phyloP scores from a whole-genome alignment of 2,797 vertebrate species.

The Brotula barbata region DNA sequence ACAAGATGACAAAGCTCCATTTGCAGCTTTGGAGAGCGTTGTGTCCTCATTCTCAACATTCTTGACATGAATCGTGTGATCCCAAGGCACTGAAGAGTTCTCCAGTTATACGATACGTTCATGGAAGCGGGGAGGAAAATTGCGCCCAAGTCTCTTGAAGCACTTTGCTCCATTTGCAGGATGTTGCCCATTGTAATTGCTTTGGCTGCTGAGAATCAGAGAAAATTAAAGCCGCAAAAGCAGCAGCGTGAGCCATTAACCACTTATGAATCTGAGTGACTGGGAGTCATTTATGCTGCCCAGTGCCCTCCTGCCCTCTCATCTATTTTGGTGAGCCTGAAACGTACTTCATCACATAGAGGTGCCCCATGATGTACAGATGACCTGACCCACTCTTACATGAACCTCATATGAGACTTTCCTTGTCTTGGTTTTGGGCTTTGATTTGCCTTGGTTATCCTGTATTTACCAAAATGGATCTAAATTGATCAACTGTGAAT shows the following conservation, averaged over 20 bases:
- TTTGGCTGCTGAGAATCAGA: slow-evolving; percentile 5
- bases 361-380: too few relatives aligned
- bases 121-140: slow-evolving; percentile 9
- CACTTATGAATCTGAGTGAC: slow-evolving; percentile 52
- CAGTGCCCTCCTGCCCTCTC: slow-evolving; percentile 39
- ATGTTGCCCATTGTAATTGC: not conserved
- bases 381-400: slow-evolving; percentile 13
- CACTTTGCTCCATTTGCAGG: slow-evolving; percentile 11
- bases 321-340: slow-evolving; percentile 32
- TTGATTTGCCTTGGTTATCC: too few relatives aligned
- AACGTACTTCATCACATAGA: slow-evolving; percentile 39
- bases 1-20: too few relatives aligned
- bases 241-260: slow-evolving; percentile 52
- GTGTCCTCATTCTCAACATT: not conserved
- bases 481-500: too few relatives aligned
- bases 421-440: too few relatives aligned
- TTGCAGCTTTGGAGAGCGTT: too few relatives aligned
- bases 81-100: not conserved
- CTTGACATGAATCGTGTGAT: not conserved
- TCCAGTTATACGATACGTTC: slow-evolving; percentile 13
- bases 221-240: slow-evolving; percentile 32
- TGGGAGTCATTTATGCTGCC: slow-evolving; percentile 39
- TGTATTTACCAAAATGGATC: too few relatives aligned
- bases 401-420: too few relatives aligned
- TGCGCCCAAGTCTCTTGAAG: not conserved